Conservation (phyloP, 2,888 invertebrate genomes). For the Lasioglossum lativentre region DNA sequence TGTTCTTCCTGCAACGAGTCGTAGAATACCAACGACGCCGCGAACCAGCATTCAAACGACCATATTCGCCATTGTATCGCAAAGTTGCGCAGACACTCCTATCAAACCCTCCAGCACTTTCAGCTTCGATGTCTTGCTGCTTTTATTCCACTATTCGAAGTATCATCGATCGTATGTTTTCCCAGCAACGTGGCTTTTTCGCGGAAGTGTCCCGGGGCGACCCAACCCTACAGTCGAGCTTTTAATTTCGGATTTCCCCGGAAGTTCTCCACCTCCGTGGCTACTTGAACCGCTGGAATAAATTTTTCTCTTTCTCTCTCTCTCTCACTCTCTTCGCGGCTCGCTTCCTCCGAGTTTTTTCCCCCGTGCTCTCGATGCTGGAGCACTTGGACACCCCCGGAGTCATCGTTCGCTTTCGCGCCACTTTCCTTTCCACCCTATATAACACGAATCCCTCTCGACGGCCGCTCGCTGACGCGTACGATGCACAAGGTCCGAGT, state of each 20-base stretch:
- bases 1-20: background rate
- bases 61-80: background rate
- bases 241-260: background rate
- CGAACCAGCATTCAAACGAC: background rate
- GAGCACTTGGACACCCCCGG: slow-evolving; percentile 42
- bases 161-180: background rate
- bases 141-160: background rate
- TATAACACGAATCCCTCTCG: slow-evolving; percentile 49
- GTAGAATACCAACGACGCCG: background rate
- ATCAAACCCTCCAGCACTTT: background rate
- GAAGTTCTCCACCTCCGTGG: background rate
- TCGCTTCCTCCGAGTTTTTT: background rate
- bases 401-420: background rate
- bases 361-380: slow-evolving; percentile 17
- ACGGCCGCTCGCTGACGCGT: slow-evolving; percentile 49
- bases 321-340: too few relatives aligned
- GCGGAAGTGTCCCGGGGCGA: background rate
- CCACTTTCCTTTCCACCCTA: slow-evolving; percentile 54
- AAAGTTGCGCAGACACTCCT: background rate
- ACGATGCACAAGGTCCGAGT: slow-evolving; percentile 44
- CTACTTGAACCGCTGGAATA: slow-evolving; percentile 1
- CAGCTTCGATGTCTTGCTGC: too few relatives aligned
- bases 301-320: background rate
- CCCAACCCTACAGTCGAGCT: background rate
- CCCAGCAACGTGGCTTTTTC: background rate